These are phyloP conservation scores for Theristicus caerulescens DNA, from an alignment of 2,113 vertebrate genomes.

Conservation along the genomic window DNA sequence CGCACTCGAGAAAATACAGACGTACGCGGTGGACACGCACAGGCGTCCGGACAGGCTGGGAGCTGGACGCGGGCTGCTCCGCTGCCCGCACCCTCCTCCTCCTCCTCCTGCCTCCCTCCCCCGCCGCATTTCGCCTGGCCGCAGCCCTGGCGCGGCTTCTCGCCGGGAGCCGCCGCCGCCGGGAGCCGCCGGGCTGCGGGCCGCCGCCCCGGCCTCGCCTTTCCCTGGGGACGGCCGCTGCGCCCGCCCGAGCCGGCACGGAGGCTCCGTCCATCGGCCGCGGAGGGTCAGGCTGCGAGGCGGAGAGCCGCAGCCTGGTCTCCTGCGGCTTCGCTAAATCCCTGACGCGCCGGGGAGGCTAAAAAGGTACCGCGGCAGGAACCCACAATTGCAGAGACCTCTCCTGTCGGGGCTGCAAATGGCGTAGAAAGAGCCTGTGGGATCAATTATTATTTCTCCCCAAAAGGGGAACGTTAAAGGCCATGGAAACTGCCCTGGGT, in stretches of 20 bases:
- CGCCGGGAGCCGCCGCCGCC: not conserved
- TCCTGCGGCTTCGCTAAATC: not conserved
- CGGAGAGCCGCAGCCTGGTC: not conserved
- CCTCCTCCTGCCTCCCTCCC: conserved; percentile 8
- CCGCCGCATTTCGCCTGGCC: not conserved
- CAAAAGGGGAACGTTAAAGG: not conserved
- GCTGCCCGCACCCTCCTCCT: not conserved
- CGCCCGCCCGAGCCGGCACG: not conserved
- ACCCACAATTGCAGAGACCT: not conserved
- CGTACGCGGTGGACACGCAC: not conserved
- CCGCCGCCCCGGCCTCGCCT: not conserved
- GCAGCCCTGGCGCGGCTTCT: not conserved
- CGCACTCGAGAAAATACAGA: not conserved
- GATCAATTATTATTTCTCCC: not conserved
- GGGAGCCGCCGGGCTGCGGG: not conserved
- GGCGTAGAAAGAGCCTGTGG: not conserved
- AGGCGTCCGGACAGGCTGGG: not conserved
- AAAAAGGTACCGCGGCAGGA: not conserved
- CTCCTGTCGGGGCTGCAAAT: not conserved
- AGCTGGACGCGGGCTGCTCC: not conserved
- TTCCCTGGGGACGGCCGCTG: not conserved
- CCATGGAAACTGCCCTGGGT: not conserved
- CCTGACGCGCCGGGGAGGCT: not conserved
- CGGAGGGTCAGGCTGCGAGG: not conserved
- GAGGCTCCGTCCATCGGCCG: not conserved